Percentiles rank a stretch among this genome's conserved stretches.
phyloP scores from a whole-genome alignment of 2,888 invertebrate genomes.

The Caenorhabditis doughertyi region DNA sequence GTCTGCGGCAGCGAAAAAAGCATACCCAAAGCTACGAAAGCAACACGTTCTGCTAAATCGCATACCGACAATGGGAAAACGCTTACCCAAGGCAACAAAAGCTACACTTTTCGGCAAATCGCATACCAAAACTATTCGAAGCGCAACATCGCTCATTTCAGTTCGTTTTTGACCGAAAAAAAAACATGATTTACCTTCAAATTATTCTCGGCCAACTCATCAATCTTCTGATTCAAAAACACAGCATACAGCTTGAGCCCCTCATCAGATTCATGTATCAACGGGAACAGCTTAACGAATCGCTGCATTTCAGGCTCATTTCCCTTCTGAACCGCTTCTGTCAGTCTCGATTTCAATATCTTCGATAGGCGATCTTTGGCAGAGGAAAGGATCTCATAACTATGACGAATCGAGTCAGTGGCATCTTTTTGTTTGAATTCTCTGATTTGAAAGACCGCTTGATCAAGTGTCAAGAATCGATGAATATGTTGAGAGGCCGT shows the following conservation, averaged over 20 bases:
- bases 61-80: too few species aligned
- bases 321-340: slow-evolving; percentile 92
- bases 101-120: too few species aligned
- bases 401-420: slow-evolving; percentile 86
- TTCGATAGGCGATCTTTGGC: slow-evolving; percentile 81
- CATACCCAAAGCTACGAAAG: too few species aligned
- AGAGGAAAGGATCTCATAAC: slow-evolving; percentile 86
- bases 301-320: slow-evolving; percentile 92
- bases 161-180: too few species aligned
- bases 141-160: too few species aligned
- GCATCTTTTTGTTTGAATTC: slow-evolving; percentile 76
- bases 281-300: slow-evolving; percentile 96
- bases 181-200: slow-evolving; percentile 68
- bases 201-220: slow-evolving; percentile 84
- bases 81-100: too few species aligned
- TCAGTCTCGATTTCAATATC: slow-evolving; percentile 90
- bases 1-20: too few species aligned
- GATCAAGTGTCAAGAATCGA: slow-evolving; percentile 83
- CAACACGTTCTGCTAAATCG: too few species aligned
- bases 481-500: slow-evolving; percentile 96
- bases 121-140: too few species aligned
- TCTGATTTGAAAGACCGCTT: slow-evolving; percentile 80
- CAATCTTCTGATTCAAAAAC: slow-evolving; percentile 85
- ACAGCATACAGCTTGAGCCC: slow-evolving; percentile 92
- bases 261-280: slow-evolving; percentile 92